phyloP scores from a whole-genome alignment of 2,888 invertebrate species.

The Ophion costatus region DNA sequence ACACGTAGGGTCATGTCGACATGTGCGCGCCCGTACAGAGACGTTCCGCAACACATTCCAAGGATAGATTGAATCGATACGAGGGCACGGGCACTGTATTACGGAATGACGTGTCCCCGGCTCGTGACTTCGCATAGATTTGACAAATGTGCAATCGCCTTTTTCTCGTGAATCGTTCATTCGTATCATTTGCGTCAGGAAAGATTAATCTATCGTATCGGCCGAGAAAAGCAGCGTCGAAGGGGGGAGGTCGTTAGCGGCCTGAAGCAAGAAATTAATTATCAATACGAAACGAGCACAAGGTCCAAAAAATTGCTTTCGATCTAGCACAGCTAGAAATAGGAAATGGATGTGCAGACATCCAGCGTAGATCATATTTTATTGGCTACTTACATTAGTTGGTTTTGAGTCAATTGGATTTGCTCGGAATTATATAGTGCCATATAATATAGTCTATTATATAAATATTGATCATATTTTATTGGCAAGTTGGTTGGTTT shows the following conservation, averaged over 20 bases:
- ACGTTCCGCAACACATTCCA: slow-evolving; percentile 29
- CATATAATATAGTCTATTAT: too few relatives aligned
- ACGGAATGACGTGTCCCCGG: neutral
- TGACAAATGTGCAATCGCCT: slow-evolving; percentile 8
- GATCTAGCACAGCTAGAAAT: neutral
- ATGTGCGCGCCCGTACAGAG: neutral
- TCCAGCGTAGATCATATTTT: too few relatives aligned
- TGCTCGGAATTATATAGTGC: too few relatives aligned
- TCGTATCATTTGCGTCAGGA: neutral
- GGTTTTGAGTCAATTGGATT: too few relatives aligned
- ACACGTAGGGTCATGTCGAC: neutral
- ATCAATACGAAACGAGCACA: neutral
- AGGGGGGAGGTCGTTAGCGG: neutral
- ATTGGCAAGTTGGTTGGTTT: too few relatives aligned
- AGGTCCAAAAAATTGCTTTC: neutral
- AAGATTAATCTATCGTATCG: neutral
- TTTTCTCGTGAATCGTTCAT: neutral
- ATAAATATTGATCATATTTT: too few relatives aligned
- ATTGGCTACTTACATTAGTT: too few relatives aligned
- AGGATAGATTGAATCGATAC: slow-evolving; percentile 32
- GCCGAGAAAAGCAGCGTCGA: neutral
- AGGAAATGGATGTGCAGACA: too few relatives aligned
- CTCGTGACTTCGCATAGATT: slow-evolving; percentile 2
- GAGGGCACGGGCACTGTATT: neutral
- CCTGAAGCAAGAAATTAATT: neutral